Base-by-base conservation (phyloP, 2,888 invertebrate species). In the Clivina fossor region DNA sequence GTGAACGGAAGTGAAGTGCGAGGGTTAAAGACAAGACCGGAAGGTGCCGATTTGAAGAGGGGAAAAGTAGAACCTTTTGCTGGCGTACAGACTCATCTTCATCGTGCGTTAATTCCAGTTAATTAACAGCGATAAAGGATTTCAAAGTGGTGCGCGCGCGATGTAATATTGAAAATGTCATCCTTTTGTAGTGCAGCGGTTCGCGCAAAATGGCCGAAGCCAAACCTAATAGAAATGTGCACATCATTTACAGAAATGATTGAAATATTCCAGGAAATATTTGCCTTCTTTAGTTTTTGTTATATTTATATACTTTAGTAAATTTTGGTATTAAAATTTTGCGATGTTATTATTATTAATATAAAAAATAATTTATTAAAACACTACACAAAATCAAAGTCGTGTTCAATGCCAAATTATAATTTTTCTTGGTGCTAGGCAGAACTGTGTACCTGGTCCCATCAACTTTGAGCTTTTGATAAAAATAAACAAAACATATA, bases 151-250 rank as follows among this genome's bases (percentile, higher is more conserved):
- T 33, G 41, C 32, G n/a, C n/a, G n/a, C n/a, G n/a, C 37, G 43
- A 51, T 33, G 51, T 51, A 51, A 51, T 51, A 33, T 51, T 22
- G 51, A 51, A 51, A 51, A 51, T 51, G 41, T 51, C 51, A 43
- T 41, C 51, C 51, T 51, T 51, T 51, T 51, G 43, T 50, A 43
- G 41, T 51, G 51, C 41, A 33, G n/a, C 40, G 35, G 35, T 8
- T 40, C 40, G 18, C 20, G 40, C 22, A 40, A 9, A 13, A 15
- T 15, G 20, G 40, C 19, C 40, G 40, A 19, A 20, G 8, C n/a
- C 20, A 13, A 13, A 9, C 18, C 20, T 19, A 19, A 40, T 19
- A 8, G 40, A 15, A 40, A 40, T 40, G 40, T 19, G 13, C 40
- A 9, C 40, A 40, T 40, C 16, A 40, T 18, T 40, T n/a, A 40